Evolutionary conservation across 2,113 vertebrate species (phyloP).

Genomic region (Colaptes auratus): DNA sequence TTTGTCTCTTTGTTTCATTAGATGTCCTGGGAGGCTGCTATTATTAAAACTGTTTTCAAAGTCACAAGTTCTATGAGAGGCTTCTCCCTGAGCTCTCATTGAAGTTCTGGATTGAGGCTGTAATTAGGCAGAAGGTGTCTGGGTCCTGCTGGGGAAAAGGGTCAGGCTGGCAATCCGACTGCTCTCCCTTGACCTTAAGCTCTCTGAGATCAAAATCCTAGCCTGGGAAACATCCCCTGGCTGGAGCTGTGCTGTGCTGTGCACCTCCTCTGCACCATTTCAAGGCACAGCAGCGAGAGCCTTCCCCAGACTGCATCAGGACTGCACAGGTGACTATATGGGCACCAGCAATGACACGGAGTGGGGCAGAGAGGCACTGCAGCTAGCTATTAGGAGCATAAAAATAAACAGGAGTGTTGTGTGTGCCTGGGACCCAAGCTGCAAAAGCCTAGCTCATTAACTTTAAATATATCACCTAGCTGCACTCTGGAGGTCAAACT

Average conservation of each 20-base stretch:
- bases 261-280: not conserved
- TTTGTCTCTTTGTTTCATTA: not conserved
- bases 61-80: not conserved
- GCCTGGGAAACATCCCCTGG: not conserved
- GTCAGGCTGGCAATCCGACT: not conserved
- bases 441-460: constrained; percentile 41
- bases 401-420: constrained; percentile 42
- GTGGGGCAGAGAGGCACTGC: not conserved
- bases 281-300: not conserved
- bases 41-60: not conserved
- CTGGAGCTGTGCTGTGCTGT: not conserved
- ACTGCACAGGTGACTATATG: not conserved
- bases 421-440: constrained; percentile 22
- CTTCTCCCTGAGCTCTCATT: accelerated
- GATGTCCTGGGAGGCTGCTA: not conserved
- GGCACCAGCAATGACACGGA: not conserved
- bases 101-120: not conserved
- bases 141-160: not conserved
- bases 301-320: not conserved
- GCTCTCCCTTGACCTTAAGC: not conserved
- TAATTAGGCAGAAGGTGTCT: not conserved
- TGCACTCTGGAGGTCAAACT: constrained; percentile 45
- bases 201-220: not conserved
- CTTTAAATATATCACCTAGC: constrained; percentile 60
- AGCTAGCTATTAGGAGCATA: constrained; percentile 27